Base-by-base conservation (phyloP, 2,888 invertebrate genomes). In the Acanthosepion pharaonis region DNA sequence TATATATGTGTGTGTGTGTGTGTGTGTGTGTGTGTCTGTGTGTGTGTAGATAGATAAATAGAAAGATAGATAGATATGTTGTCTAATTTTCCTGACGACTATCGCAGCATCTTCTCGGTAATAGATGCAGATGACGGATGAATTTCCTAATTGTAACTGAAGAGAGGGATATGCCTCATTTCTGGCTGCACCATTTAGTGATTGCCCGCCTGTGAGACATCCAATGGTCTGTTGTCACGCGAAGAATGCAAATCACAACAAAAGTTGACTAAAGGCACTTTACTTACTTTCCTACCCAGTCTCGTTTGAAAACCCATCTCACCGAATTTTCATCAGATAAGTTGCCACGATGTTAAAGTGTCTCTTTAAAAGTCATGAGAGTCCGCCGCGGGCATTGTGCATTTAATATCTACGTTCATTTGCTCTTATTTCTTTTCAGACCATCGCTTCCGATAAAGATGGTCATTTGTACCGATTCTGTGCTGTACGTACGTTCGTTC, bases 381-480 rank as follows among this genome's bases (percentile, higher is more conserved):
- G 11, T 23, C 33, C 78, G n/a, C 78, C n/a, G 78, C 78, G 78
- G 78, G 78, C 78, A 15, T 5, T 33, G n/a, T 33, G 15, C 78
- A n/a, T 78, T 78, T 78, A 78, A 15, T 78, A 78, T 78, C 78
- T 78, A 78, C 78, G n/a, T 78, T n/a, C 78, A 78, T 33, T 78
- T 8, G n/a, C 78, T 78, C 33, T 78, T 78, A 28, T 78, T 78
- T 78, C n/a, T 78, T 78, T 78, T 78, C 78, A 78, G 78, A 78
- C n/a, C 78, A 78, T 78, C 78, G 78, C 78, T 78, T 78, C 78
- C 33, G n/a, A 78, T 78, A 78, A 78, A 78, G 78, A n/a, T 78
- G 78, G 78, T 78, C 78, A 78, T 78, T 78, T 78, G 78, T 78
- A 78, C 78, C 18, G 78, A 3, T 78, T n/a, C n/a, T n/a, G 9